Base-by-base conservation (phyloP, 2,888 invertebrate genomes). In the Brachylomia viminalis region DNA sequence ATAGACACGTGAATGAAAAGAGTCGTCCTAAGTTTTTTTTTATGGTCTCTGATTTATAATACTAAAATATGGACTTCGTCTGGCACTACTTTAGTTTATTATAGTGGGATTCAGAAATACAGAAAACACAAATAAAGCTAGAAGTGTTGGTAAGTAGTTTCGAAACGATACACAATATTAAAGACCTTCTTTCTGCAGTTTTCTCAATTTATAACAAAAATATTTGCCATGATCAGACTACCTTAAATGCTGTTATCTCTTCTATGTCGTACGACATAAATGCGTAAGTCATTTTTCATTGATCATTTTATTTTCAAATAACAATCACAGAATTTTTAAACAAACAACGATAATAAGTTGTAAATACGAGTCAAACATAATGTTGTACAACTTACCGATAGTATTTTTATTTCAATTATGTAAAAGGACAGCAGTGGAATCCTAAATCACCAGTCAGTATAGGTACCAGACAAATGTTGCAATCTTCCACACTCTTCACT, bases 311-410 rank as follows among this genome's bases (percentile, higher is more conserved):
- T 42, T 42, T 42, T 38, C 38, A 38, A 38, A 38, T 7, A 5
- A 4, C 38, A 6, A 38, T 27, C 15, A 56, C 27, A 6, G 6
- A 13, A 0, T 27, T n/a, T 42, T 17, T 62, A 17, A 4, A 8
- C n/a, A 45, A 64, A 42, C 17, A n/a, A 33, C 20, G 20, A 27
- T 27, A 13, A 17, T 10, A 30, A 15, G 10, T 15, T n/a, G 30
- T 0, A 47, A 11, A 52, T 17, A 27, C 20, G 8, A 52, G 2
- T 45, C 10, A 47, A 27, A 27, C 30, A 11, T 49, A 49, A 30
- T 47, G 15, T 23, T 66, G 23, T 30, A 23, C 23, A 42, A 64
- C 70, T 64, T 33, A 77, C 76, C 33, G 5, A 17, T 20, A 20
- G 0, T 20, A 17, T 47, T 7, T n/a, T 52, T 33, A 42, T 15